Percentiles rank a stretch among this genome's conserved stretches.
Evolutionary conservation across 2,113 vertebrate species (phyloP).

Genomic region (Accipiter virgatus): DNA sequence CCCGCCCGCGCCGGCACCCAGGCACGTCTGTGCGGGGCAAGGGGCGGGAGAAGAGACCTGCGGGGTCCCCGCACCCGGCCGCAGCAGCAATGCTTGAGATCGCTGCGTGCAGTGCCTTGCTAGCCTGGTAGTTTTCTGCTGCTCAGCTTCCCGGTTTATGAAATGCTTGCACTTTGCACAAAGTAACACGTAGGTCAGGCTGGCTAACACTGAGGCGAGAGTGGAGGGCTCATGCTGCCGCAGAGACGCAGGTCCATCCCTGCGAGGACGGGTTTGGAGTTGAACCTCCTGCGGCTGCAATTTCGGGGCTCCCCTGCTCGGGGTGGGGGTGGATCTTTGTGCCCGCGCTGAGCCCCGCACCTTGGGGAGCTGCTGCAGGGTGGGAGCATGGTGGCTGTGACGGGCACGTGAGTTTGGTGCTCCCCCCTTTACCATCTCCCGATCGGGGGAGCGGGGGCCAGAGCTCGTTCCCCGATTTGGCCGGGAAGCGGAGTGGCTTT

Average conservation of each 20-base stretch:
- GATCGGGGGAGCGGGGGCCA: fast-evolving
- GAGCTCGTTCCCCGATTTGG: background rate
- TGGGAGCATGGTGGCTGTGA: background rate
- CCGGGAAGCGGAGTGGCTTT: fast-evolving
- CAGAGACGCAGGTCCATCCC: background rate
- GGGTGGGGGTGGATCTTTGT: background rate
- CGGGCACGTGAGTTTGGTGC: background rate
- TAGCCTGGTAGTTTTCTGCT: background rate
- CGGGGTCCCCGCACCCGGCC: fast-evolving
- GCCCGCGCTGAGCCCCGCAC: fast-evolving
- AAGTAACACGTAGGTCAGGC: background rate
- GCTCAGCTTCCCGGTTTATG: background rate
- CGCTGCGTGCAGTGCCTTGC: background rate
- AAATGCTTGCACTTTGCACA: background rate
- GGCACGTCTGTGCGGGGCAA: background rate
- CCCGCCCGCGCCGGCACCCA: background rate
- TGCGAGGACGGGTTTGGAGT: background rate
- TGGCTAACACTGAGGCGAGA: background rate
- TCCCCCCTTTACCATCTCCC: background rate
- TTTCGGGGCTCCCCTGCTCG: background rate
- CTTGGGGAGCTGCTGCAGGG: background rate
- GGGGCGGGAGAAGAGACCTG: background rate
- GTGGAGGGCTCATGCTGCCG: background rate
- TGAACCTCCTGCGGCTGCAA: background rate
- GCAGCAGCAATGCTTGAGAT: background rate